These are phyloP conservation scores for Hyperoodon ampullatus DNA, from an alignment of 2,113 vertebrate species.

Conservation along the genomic window DNA sequence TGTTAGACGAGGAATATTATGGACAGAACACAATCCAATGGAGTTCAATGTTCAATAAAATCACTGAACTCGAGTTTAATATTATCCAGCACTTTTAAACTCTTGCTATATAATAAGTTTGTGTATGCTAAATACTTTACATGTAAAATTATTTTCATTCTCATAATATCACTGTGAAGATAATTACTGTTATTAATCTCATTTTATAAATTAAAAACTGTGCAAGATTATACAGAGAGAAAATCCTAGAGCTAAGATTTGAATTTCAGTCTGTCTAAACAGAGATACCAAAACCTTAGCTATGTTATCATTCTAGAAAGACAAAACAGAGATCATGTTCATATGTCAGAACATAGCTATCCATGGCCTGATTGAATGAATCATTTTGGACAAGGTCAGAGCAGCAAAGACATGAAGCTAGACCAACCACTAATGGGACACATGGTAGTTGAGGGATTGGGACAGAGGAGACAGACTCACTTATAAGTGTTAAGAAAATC, in stretches of 20 bases:
- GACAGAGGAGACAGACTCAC: background rate
- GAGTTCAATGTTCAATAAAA: background rate
- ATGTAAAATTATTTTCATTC: background rate
- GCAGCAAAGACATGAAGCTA: background rate
- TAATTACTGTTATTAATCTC: background rate
- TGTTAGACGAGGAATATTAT: background rate
- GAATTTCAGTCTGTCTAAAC: background rate
- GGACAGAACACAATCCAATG: background rate
- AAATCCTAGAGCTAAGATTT: background rate
- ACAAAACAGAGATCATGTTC: background rate
- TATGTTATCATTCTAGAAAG: background rate
- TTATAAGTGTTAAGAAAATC: background rate
- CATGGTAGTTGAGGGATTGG: background rate
- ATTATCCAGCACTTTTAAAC: background rate
- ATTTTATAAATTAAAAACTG: background rate
- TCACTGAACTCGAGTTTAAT: background rate
- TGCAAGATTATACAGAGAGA: background rate
- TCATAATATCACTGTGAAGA: background rate
- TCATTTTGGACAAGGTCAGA: background rate
- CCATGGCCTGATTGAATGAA: background rate
- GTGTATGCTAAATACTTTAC: background rate
- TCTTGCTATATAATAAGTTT: background rate
- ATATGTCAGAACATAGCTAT: background rate
- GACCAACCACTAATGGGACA: background rate
- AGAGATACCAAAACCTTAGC: background rate